Evolutionary conservation across 2,797 vertebrate species (phyloP).

Genomic region (Chrosomus eos): DNA sequence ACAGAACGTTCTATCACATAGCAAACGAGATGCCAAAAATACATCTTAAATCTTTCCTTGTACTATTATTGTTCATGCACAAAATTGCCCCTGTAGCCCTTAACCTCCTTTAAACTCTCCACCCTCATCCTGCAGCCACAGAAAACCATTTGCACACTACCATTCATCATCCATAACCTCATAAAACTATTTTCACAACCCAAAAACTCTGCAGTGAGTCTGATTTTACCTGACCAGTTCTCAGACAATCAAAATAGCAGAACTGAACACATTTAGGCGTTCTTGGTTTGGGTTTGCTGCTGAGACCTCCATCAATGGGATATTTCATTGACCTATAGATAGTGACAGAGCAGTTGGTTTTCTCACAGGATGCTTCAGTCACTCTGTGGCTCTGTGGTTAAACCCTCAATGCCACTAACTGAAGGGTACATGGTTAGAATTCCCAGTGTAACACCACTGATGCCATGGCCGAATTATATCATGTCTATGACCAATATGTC

Average conservation of each 20-base stretch:
- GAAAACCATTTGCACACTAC: background rate
- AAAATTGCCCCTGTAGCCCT: constrained; percentile 2
- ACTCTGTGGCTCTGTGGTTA: constrained; percentile 24
- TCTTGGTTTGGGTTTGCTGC: background rate
- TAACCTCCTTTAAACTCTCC: constrained; percentile 7
- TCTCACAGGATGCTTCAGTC: constrained; percentile 29
- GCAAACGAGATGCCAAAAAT: background rate
- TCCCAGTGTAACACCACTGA: background rate
- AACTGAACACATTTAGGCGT: background rate
- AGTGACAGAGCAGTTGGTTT: constrained; percentile 25
- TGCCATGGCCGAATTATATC: constrained; percentile 12
- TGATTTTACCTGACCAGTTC: background rate
- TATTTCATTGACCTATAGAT: constrained; percentile 11
- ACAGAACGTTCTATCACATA: background rate
- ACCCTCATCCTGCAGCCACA: constrained; percentile 2
- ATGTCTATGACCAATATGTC: constrained; percentile 11
- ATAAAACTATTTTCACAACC: background rate
- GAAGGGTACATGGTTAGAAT: constrained; percentile 6
- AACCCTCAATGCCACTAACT: constrained; percentile 25
- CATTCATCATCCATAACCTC: constrained; percentile 33
- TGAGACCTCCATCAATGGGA: constrained; percentile 10
- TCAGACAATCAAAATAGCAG: constrained; percentile 10
- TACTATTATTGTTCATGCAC: background rate
- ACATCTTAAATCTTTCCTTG: background rate
- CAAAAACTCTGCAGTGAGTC: constrained; percentile 3